Base-by-base conservation (phyloP, 2,113 vertebrate species). In the Nothoprocta pentlandii region DNA sequence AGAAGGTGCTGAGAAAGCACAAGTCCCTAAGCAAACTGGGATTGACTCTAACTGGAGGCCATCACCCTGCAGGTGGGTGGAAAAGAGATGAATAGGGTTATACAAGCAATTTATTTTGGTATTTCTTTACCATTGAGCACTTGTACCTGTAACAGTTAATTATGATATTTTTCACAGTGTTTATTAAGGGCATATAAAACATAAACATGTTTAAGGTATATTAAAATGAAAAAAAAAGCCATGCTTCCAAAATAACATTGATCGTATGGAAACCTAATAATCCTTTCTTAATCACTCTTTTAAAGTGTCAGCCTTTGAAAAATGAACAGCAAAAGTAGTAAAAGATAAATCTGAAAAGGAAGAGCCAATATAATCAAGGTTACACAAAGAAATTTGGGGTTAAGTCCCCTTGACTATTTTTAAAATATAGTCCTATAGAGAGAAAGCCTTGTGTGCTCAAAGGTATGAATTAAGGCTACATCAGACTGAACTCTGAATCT, bases 381-480 rank as follows among this genome's bases (percentile, higher is more conserved):
- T 83, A 54, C 0, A 1, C 47, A 87, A 22, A 42, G 75, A 93
- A 83, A 92, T 77, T 64, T 76, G 30, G 76, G 58, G 44, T 87
- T 94, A 85, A 73, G 53, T 76, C 76, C 77, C 71, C 80, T 66
- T 12, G 49, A 23, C 28, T 86, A 39, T 71, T 88, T 89, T 95
- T 76, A 83, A 93, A 86, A 71, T 73, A 58, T 15, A 86, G 26
- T 47, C 41, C 73, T 68, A 39, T 7, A 73, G 66, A 79, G 75
- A 83, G 28, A 92, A 86, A 51, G 73, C 49, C 67, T 89, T 67
- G 3, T 66, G 19, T 42, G 59, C 89, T 91, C 56, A 87, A 75
- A 97, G 80, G 61, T 87, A 94, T 58, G 76, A 91, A 90, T 83
- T 95, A 81, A 87, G 87, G 69, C 90, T 32, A 66, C 41, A 41